These are phyloP conservation scores for Micropoecilia bifurca DNA, from an alignment of 2,797 vertebrate species.

Conservation along the genomic window DNA sequence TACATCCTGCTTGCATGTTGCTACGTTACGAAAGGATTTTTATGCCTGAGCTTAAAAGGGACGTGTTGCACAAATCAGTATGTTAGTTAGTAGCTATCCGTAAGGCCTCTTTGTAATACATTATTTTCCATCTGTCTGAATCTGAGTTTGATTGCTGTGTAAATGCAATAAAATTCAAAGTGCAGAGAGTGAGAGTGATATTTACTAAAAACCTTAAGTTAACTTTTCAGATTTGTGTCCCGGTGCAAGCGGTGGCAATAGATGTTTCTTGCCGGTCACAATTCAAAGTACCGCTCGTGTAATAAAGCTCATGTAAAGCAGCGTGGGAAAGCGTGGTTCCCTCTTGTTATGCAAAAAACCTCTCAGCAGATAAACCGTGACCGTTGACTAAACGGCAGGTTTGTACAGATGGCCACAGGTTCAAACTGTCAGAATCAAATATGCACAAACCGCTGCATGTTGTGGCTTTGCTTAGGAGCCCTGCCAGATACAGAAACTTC, in stretches of 20 bases:
- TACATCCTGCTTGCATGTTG: constrained; percentile 26
- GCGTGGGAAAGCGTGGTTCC: constrained; percentile 64
- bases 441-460: constrained; percentile 56
- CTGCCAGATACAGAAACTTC: constrained; percentile 20
- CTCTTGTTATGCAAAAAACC: constrained; percentile 81
- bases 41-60: constrained; percentile 16
- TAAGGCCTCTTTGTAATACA: constrained; percentile 25
- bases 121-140: constrained; percentile 2
- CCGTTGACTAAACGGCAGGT: constrained; percentile 73
- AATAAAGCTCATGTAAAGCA: constrained; percentile 69
- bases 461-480: constrained; percentile 50
- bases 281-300: constrained; percentile 43
- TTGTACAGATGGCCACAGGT: constrained; percentile 70
- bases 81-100: constrained; percentile 8
- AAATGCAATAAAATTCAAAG: neutral
- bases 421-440: constrained; percentile 75
- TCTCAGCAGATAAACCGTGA: constrained; percentile 72
- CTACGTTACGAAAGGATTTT: constrained; percentile 49
- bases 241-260: constrained; percentile 6
- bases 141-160: neutral
- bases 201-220: neutral
- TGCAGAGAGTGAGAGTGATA: neutral
- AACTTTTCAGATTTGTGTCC: constrained; percentile 14
- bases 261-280: constrained; percentile 31
- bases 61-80: constrained; percentile 31